Conservation (phyloP, 2,888 invertebrate species). For the Temnothorax unifasciatus region DNA sequence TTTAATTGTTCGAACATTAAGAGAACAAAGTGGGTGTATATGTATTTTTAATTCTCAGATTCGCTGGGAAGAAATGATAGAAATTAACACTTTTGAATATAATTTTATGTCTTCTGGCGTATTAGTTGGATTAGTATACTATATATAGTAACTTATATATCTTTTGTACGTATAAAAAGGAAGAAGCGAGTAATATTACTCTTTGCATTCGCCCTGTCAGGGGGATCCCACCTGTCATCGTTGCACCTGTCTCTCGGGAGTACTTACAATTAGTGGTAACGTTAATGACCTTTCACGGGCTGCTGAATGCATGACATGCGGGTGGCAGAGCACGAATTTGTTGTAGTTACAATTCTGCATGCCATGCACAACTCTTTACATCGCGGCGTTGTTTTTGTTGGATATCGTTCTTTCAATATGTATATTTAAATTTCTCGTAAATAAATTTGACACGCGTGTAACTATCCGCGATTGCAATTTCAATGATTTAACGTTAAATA, state of each 20-base stretch:
- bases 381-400: neutral
- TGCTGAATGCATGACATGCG: slow-evolving; percentile 75
- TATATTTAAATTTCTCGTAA: no score
- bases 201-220: slow-evolving; percentile 44
- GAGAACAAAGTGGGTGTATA: neutral
- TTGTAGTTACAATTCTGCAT: slow-evolving; percentile 16
- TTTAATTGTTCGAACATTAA: neutral
- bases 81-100: slow-evolving; percentile 9
- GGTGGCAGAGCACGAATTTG: slow-evolving; percentile 67
- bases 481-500: neutral
- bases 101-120: neutral
- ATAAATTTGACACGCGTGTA: neutral
- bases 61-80: neutral
- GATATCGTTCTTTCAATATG: neutral
- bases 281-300: slow-evolving; percentile 80
- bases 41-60: neutral
- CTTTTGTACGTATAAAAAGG: neutral
- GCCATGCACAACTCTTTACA: slow-evolving; percentile 24
- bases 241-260: slow-evolving; percentile 69
- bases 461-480: neutral
- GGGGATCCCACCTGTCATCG: slow-evolving; percentile 73
- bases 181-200: slow-evolving; percentile 9
- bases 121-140: neutral
- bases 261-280: slow-evolving; percentile 62
- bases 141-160: neutral